phyloP scores from a whole-genome alignment of 2,888 invertebrate species.

The Eledona agricola region DNA sequence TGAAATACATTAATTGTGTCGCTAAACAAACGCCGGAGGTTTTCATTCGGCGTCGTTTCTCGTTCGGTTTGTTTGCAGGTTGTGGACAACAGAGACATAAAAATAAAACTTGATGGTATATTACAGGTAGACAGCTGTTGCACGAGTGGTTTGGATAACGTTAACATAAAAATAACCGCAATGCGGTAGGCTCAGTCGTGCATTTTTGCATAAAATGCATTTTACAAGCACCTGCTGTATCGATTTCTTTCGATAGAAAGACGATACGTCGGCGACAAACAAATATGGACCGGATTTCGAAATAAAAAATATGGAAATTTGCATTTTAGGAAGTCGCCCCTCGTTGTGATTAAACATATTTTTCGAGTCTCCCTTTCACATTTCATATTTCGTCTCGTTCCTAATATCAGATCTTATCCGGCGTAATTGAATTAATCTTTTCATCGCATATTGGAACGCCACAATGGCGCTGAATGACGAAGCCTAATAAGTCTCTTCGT shows the following conservation, averaged over 20 bases:
- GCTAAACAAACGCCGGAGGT: constrained; percentile 5
- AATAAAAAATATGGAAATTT: constrained; percentile 5
- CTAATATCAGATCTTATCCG: constrained; percentile 23
- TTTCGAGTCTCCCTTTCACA: background rate
- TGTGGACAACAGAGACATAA: constrained; percentile 22
- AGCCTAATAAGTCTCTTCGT: constrained; percentile 16
- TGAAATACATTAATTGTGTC: constrained; percentile 16
- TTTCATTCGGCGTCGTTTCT: constrained; percentile 6
- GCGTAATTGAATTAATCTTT: constrained; percentile 32
- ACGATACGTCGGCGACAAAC: constrained; percentile 3
- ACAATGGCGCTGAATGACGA: constrained; percentile 16
- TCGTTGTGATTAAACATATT: background rate
- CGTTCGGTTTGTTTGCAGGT: constrained; percentile 20
- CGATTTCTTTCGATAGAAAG: constrained; percentile 6
- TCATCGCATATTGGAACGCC: constrained; percentile 30
- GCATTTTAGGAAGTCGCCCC: background rate
- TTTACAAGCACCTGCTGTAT: constrained; percentile 43
- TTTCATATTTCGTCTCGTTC: constrained; percentile 3
- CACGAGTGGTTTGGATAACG: constrained; percentile 38
- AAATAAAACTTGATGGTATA: constrained; percentile 25
- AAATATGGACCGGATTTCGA: background rate
- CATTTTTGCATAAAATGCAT: constrained; percentile 49
- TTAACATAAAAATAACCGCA: constrained; percentile 44
- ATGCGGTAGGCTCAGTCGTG: constrained; percentile 45
- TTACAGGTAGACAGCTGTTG: constrained; percentile 44